Conservation (phyloP, 2,888 invertebrate species). For the Antheraea yamamai region DNA sequence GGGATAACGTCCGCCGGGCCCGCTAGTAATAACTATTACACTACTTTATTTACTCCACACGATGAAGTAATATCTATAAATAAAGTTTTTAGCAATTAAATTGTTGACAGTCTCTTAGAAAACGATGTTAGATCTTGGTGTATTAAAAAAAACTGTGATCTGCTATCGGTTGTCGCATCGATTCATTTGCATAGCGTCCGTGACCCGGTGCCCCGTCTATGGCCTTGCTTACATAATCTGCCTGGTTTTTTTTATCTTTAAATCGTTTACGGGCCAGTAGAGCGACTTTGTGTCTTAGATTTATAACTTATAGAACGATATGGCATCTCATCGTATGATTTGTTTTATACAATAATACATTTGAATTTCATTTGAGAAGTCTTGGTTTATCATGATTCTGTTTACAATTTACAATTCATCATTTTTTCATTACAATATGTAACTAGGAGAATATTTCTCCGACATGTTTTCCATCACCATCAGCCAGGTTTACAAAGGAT, state of each 20-base stretch:
- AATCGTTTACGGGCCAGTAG: slow-evolving; percentile 26
- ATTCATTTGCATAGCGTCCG: slow-evolving; percentile 70
- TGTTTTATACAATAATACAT: neutral
- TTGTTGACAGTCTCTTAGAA: neutral
- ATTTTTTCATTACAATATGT: neutral
- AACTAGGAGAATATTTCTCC: neutral
- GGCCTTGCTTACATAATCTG: slow-evolving; percentile 54
- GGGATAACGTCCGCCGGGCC: too few species aligned
- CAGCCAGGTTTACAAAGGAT: neutral
- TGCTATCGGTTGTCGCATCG: slow-evolving; percentile 42
- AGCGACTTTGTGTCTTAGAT: slow-evolving; percentile 7
- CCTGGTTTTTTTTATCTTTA: slow-evolving; percentile 41
- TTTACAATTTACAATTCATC: neutral
- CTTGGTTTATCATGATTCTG: neutral
- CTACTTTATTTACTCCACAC: too few species aligned
- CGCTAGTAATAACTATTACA: neutral
- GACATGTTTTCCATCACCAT: neutral
- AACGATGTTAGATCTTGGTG: neutral
- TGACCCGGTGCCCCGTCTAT: slow-evolving; percentile 61
- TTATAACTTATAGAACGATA: neutral
- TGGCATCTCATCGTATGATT: neutral
- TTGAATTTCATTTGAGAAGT: neutral
- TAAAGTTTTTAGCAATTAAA: neutral
- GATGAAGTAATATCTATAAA: neutral
- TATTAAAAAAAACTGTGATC: neutral